Evolutionary conservation across 2,888 invertebrate genomes (phyloP), one percentile per base, ranked within the genome.

Genomic region (Lomographa bimaculata): DNA sequence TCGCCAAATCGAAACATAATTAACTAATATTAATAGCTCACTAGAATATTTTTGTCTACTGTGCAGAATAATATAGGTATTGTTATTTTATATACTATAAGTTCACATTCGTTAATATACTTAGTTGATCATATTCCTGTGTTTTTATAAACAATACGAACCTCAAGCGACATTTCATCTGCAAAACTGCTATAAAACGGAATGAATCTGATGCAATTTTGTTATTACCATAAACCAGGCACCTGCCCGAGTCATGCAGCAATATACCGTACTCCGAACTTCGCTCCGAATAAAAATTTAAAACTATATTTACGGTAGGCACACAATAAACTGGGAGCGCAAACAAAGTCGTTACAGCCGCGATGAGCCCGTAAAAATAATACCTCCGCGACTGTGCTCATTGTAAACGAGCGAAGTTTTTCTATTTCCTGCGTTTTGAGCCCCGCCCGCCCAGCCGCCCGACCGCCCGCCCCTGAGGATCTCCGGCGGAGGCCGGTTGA

Each of bases 321-420:
- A 40, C 54, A 55, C 54, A 54, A 55, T 57, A 59, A 65, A 60
- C 54, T 61, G 54, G 41, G 47, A 44, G 50, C 52, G 63, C 63
- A 68, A 68, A 66, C 64, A 66, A 60, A 60, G 61, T 56, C 64
- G 65, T 62, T 60, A 56, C 34, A 33, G 40, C 37, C 41, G 49
- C 52, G 58, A 57, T 55, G 63, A 56, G 54, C 54, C 57, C 62
- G 60, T 66, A 64, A 63, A 64, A 62, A 62, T 58, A 63, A 65
- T 64, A 57, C 63, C 48, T 53, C 37, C 18, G 60, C 63, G 61
- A 52, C 50, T 42, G 55, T 47, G 54, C 58, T 65, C 64, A 64
- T 65, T 71, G 68, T 64, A 69, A 73, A 75, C 64, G 73, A 72
- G 60, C 64, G 54, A 75, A 76, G 68, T 75, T 76, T 73, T 76